Evolutionary conservation across 2,797 vertebrate genomes (phyloP), one percentile per base, ranked within the genome.

Genomic region (Manis crassicaudata): DNA sequence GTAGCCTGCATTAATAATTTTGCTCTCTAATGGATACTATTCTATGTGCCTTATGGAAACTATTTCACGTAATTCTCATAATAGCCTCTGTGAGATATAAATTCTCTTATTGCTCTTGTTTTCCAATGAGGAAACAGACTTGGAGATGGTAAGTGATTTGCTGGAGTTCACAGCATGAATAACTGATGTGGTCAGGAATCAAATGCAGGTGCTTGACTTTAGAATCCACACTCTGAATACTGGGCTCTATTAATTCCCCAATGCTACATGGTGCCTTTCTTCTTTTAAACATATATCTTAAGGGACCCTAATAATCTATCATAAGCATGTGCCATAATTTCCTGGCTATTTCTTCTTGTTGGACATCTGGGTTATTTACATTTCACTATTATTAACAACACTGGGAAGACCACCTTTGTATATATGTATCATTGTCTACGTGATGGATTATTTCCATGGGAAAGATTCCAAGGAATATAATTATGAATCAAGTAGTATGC

Each of bases 391-490:
- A 81, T 67, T 58, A 65, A 84, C 29, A 23, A 58, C 58, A 81
- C 29, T 70, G 46, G 60, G 80, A 93, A 81, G 68, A 63, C 29
- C 76, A 58, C 58, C 35, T 75, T 29, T 79, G 65, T 37, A 4
- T 18, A 29, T 18, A 63, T 35, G 16, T 12, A 5, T 46, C 54
- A 58, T 43, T 60, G 56, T 92, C 88, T 76, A 18, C 32, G 3
- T 27, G 60, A 84, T 43, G 54, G n/a, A 43, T 83, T 56, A 14
- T 65, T 77, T 86, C 50, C 75, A 83, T 90, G 43, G 73, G 68
- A 77, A 83, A 62, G 77, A 35, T 37, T 87, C 35, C 21, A 91
- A 91, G 68, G 76, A 54, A 58, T n/a, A 50, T 12, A 54, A 73
- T 67, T 60, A 88, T 82, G 73, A 77, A 88, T 68, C 27, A 52